These are phyloP conservation scores for Trachemys scripta DNA, from an alignment of 2,113 vertebrate genomes.

Conservation along the genomic window DNA sequence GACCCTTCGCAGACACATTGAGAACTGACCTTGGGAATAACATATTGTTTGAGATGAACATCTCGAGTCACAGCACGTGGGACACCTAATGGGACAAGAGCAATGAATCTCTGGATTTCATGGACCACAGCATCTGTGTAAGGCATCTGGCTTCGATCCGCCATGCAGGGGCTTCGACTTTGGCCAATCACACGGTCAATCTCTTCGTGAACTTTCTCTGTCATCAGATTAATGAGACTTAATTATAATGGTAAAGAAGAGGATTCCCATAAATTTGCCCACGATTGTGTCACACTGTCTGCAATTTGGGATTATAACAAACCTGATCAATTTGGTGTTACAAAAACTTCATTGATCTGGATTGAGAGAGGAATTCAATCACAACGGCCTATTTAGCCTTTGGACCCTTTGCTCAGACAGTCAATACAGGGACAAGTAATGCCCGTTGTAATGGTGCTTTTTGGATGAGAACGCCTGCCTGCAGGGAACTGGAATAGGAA, in stretches of 20 bases:
- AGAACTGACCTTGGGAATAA: slow-evolving; percentile 76
- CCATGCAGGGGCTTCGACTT: slow-evolving; percentile 79
- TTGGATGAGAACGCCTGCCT: too few relatives aligned
- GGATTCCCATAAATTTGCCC: neutral
- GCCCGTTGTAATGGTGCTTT: neutral
- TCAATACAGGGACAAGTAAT: neutral
- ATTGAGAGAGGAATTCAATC: neutral
- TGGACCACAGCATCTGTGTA: slow-evolving; percentile 77
- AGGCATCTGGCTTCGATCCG: slow-evolving; percentile 75
- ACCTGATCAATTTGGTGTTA: neutral
- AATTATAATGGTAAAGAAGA: neutral
- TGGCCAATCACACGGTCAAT: slow-evolving; percentile 83
- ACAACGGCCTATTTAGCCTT: neutral
- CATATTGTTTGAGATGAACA: slow-evolving; percentile 64
- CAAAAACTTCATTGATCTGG: too few relatives aligned
- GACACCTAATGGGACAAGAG: slow-evolving; percentile 53
- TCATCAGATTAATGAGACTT: neutral
- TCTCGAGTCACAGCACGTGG: slow-evolving; percentile 63
- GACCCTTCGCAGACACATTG: neutral
- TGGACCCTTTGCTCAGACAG: neutral
- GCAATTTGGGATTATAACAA: neutral
- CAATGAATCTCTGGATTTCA: slow-evolving; percentile 77
- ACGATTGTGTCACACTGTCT: neutral
- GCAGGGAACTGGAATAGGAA: neutral
- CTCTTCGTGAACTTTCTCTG: slow-evolving; percentile 87